Evolutionary conservation across 2,888 invertebrate species (phyloP), one percentile per base, ranked within the genome.

Genomic region (Apotomis turbidana): DNA sequence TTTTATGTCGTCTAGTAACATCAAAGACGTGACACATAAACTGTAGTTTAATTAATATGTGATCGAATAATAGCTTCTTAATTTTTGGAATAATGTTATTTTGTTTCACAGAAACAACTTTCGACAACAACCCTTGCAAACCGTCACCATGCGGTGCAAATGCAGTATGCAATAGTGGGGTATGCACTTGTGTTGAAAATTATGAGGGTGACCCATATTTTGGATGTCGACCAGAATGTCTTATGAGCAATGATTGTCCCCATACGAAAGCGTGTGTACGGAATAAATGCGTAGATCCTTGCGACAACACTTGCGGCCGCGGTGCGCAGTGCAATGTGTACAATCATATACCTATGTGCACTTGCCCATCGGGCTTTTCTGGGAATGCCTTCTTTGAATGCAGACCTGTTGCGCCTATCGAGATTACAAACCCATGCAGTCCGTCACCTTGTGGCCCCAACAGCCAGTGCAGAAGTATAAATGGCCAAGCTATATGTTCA

Each of bases 141-240:
- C 95, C 95, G 64, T 94, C 95, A 9, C 96, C 96, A 0, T 96
- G 96, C 85, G 95, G 97, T 58, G 87, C 96, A 41, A 97, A 97
- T 85, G 94, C 97, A 13, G 88, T 94, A 80, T 97, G 97, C 81
- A 85, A 89, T 76, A 92, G 96, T 77, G 96, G 96, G 55, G 81
- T 94, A 63, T 97, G 97, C 80, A 95, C 94, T 15, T 97, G 97
- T 83, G 83, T 96, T 62, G 92, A 95, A 0, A 96, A 96, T 83
- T 97, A 96, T 82, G 94, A 95, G 79, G 97, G 97, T 38, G 96
- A 97, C 89, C 97, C 97, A 3, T 96, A 96, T 80, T 89, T 94
- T 76, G 96, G 96, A 41, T 97, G 97, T 83, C 94, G 97, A 78
- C 97, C 97, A n/a, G 97, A 97, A 89, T 97, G 97, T 86, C 94